These are phyloP conservation scores for Sebastes trivittatus DNA, from an alignment of 2,797 vertebrate genomes.

Conservation along the genomic window DNA sequence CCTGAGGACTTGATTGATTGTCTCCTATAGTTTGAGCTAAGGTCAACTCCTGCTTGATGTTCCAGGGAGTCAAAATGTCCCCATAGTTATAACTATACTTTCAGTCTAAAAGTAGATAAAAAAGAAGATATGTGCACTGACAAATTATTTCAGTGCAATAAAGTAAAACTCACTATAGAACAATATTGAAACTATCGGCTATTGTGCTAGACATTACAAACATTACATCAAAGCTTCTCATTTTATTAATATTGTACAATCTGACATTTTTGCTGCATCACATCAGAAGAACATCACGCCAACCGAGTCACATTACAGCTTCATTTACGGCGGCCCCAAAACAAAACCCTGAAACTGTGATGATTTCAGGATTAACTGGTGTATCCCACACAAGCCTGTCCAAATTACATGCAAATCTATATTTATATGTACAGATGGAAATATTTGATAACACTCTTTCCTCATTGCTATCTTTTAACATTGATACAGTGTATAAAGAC, in stretches of 20 bases:
- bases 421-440: constrained; percentile 37
- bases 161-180: neutral
- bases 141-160: neutral
- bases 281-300: neutral
- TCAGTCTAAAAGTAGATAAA: neutral
- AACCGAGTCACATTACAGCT: constrained; percentile 2
- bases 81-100: neutral
- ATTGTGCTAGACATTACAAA: neutral
- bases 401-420: constrained; percentile 57
- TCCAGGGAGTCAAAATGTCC: neutral
- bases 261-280: neutral
- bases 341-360: constrained; percentile 38
- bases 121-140: neutral
- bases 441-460: constrained; percentile 42
- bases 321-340: constrained; percentile 19
- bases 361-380: constrained; percentile 53
- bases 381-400: constrained; percentile 31
- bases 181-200: neutral
- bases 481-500: constrained; percentile 21
- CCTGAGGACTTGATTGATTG: constrained; percentile 11
- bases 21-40: constrained; percentile 1
- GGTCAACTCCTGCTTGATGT: neutral
- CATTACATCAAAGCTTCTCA: neutral
- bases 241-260: neutral
- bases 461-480: constrained; percentile 31